phyloP scores from a whole-genome alignment of 2,797 vertebrate genomes.

The Squalus acanthias region DNA sequence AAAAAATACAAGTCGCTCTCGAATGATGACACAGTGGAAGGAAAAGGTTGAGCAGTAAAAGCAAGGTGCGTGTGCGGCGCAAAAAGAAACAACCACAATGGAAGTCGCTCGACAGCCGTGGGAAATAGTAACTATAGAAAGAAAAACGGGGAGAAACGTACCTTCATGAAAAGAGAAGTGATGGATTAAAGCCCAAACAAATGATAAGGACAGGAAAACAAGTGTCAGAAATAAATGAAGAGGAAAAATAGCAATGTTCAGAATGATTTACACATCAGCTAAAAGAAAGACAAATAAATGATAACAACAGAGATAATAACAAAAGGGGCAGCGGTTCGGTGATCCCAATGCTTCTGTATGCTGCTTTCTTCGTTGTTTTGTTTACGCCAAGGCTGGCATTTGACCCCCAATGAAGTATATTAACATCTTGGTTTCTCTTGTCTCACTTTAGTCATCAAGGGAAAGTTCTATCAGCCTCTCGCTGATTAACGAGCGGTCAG shows the following conservation, averaged over 20 bases:
- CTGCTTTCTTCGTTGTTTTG: slow-evolving; percentile 54
- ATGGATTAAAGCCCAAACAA: not conserved
- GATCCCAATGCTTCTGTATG: slow-evolving; percentile 62
- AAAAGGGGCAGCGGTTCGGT: slow-evolving; percentile 48
- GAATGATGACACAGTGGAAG: not conserved
- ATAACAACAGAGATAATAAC: slow-evolving; percentile 57
- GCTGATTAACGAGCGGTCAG: slow-evolving; percentile 56
- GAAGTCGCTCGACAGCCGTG: not conserved
- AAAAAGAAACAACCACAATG: no score
- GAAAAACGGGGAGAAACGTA: not conserved
- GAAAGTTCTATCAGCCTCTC: slow-evolving; percentile 52
- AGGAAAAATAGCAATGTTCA: slow-evolving; percentile 54
- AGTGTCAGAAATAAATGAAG: slow-evolving; percentile 52
- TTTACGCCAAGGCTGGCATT: slow-evolving; percentile 57
- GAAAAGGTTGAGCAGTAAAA: not conserved
- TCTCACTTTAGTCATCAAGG: slow-evolving; percentile 51
- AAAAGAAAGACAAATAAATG: slow-evolving; percentile 52
- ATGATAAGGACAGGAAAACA: slow-evolving; percentile 53
- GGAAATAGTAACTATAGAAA: slow-evolving; percentile 10
- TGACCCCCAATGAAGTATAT: slow-evolving; percentile 57
- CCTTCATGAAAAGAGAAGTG: not conserved
- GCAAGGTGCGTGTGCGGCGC: not conserved
- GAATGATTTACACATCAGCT: slow-evolving; percentile 56
- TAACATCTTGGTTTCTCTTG: slow-evolving; percentile 56
- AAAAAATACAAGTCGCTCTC: not conserved